A percentile compares a stretch with the other conserved stretches of the same genome.
Evolutionary conservation across 2,113 vertebrate genomes (phyloP).

Genomic region (Rhinolophus sinicus): DNA sequence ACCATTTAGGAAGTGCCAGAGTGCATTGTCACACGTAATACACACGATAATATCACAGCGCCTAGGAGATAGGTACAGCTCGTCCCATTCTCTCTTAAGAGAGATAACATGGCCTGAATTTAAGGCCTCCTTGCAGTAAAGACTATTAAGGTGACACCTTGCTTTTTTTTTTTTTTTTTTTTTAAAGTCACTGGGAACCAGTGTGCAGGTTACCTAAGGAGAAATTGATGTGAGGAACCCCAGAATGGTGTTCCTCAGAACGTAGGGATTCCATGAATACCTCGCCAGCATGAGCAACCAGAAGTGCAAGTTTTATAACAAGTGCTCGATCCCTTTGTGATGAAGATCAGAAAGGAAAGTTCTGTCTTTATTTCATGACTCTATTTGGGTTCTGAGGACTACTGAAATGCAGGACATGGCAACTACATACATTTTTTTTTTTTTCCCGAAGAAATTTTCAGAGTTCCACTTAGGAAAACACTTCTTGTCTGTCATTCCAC

Average conservation of each 20-base stretch:
- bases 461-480: neutral
- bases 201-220: neutral
- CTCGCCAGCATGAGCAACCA: neutral
- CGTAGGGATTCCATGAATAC: rapidly evolving
- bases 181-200: neutral
- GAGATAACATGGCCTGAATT: neutral
- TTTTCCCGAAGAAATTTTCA: neutral
- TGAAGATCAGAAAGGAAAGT: neutral
- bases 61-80: rapidly evolving
- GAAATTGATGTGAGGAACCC: neutral
- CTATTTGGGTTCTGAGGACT: neutral
- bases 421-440: neutral
- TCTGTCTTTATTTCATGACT: neutral
- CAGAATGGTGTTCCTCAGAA: neutral
- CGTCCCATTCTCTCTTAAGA: neutral
- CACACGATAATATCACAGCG: neutral
- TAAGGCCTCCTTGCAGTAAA: neutral
- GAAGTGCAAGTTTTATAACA: neutral
- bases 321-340: neutral
- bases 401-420: neutral
- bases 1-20: neutral
- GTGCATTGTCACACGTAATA: neutral
- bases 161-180: neutral
- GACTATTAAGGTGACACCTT: neutral
- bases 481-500: neutral